Percentiles rank a stretch among this genome's conserved stretches.
Conservation (phyloP, 2,113 vertebrate species). For the Myotis davidii region DNA sequence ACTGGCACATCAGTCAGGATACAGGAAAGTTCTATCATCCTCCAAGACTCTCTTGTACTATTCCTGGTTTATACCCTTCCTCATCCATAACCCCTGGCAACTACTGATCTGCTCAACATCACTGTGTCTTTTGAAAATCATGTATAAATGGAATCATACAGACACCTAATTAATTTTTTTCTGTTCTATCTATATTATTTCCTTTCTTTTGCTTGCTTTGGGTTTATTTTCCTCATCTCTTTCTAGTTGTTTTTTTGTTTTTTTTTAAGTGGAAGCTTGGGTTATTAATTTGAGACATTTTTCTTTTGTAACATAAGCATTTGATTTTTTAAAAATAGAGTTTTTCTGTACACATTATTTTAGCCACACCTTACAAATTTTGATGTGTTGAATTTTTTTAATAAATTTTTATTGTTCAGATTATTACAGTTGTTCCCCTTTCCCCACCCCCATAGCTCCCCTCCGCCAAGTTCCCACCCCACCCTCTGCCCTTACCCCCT, state of each 20-base stretch:
- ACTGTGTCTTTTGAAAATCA: neutral
- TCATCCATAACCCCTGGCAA: accelerated
- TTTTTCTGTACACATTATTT: neutral
- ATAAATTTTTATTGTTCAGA: no score
- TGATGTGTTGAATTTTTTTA: neutral
- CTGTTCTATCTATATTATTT: neutral
- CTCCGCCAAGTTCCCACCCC: no score
- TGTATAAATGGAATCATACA: neutral
- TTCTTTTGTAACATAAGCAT: neutral
- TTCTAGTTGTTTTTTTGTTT: neutral
- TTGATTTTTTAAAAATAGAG: neutral
- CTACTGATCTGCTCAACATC: neutral
- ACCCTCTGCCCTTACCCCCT: no score
- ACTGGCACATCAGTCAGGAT: neutral
- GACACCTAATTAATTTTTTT: neutral
- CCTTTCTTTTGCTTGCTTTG: neutral
- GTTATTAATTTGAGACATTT: neutral
- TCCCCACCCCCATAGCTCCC: no score
- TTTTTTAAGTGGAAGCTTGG: neutral
- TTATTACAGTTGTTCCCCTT: no score
- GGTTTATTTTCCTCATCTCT: neutral
- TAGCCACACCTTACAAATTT: neutral
- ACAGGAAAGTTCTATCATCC: neutral
- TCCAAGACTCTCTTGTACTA: neutral
- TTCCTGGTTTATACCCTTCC: neutral